Evolutionary conservation across 2,797 vertebrate species (phyloP).

Genomic region (Lepus townsendii): DNA sequence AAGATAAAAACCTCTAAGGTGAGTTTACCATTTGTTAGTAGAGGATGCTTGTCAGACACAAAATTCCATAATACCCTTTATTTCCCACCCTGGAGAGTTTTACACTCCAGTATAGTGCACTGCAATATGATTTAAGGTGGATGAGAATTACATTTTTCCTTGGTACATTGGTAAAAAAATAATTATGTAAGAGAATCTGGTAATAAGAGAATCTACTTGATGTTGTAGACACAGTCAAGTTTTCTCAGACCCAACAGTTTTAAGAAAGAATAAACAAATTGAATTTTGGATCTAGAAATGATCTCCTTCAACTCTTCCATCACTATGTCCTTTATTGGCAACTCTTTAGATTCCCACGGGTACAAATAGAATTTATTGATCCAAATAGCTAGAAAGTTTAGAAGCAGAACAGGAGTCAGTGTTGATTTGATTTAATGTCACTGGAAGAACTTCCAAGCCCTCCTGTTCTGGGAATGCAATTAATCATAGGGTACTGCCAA

Average conservation of each 20-base stretch:
- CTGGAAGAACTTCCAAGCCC: neutral
- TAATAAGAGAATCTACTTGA: neutral
- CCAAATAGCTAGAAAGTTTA: neutral
- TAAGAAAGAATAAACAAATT: conserved; percentile 21
- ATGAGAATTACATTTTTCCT: neutral
- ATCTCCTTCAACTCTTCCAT: neutral
- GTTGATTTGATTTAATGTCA: neutral
- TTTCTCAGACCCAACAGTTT: neutral
- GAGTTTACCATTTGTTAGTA: neutral
- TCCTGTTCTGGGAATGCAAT: neutral
- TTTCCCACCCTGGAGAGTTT: neutral
- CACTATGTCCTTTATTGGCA: neutral
- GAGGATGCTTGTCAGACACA: neutral
- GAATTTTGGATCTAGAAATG: conserved; percentile 21
- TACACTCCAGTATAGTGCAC: neutral
- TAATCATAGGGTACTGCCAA: neutral
- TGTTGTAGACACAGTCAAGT: neutral
- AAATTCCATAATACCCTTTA: neutral
- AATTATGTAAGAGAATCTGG: neutral
- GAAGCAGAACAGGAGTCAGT: neutral
- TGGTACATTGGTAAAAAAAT: neutral
- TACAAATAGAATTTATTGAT: conserved; percentile 1
- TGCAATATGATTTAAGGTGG: neutral
- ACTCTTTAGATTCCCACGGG: neutral
- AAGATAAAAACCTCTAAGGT: conserved; percentile 1